A percentile compares a stretch with the other conserved stretches of the same genome.
These are phyloP conservation scores for Gambelia wislizenii DNA, from an alignment of 2,797 vertebrate genomes.

Conservation along the genomic window DNA sequence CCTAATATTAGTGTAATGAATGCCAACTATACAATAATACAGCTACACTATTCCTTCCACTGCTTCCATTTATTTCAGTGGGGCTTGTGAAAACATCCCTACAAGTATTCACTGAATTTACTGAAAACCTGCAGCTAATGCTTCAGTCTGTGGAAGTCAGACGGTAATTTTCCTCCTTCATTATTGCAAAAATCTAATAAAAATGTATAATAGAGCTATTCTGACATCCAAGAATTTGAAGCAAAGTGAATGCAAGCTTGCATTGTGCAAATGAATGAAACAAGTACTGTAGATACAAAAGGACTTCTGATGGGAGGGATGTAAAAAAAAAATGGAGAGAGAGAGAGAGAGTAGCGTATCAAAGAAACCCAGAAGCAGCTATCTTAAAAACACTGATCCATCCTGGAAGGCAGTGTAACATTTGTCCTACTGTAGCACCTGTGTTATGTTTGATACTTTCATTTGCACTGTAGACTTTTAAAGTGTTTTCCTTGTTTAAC, in stretches of 20 bases:
- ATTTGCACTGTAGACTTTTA: neutral
- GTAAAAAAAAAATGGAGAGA: neutral
- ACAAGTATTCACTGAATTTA: neutral
- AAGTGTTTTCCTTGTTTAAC: neutral
- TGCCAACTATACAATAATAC: neutral
- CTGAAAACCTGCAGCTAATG: neutral
- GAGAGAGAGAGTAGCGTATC: neutral
- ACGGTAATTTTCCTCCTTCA: constrained; percentile 43
- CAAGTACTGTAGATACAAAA: neutral
- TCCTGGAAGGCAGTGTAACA: neutral
- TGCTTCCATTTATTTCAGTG: neutral
- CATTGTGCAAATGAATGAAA: constrained; percentile 12
- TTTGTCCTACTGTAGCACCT: constrained; percentile 1
- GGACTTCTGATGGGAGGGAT: neutral
- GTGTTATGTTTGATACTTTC: neutral
- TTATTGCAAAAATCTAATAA: constrained; percentile 36
- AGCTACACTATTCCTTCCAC: neutral
- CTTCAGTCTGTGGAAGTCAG: constrained; percentile 28
- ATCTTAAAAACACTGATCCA: neutral
- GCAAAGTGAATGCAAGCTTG: constrained; percentile 23
- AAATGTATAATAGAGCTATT: neutral
- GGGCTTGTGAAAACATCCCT: neutral
- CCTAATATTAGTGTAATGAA: neutral
- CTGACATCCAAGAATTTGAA: constrained; percentile 9
- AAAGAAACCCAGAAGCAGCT: neutral